Evolutionary conservation across 2,797 vertebrate genomes (phyloP).

Genomic region (Poeciliopsis turneri): DNA sequence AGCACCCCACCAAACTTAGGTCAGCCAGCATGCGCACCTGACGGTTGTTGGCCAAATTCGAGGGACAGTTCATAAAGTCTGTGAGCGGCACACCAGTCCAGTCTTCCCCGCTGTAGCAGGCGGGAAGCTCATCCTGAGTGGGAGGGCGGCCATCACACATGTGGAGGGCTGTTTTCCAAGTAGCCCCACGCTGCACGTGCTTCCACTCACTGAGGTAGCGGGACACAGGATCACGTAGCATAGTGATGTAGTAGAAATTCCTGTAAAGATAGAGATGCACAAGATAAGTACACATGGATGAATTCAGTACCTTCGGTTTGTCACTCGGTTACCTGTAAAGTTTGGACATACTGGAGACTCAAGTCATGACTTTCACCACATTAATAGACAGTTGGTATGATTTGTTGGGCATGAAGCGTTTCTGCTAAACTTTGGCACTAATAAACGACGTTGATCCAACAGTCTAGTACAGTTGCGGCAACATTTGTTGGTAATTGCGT

Average conservation of each 20-base stretch:
- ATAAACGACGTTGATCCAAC: not conserved
- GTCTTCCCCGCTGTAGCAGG: constrained; percentile 91
- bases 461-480: not conserved
- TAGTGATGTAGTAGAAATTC: constrained; percentile 98
- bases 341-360: not conserved
- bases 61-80: constrained; percentile 93
- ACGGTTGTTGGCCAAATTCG: constrained; percentile 94
- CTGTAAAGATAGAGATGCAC: constrained; percentile 70
- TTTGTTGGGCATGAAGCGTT: not conserved
- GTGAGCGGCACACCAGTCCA: constrained; percentile 92
- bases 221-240: constrained; percentile 94
- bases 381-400: not conserved
- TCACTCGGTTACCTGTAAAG: not conserved
- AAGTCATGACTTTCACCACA: not conserved
- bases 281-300: not conserved
- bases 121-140: constrained; percentile 91
- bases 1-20: constrained; percentile 86
- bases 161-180: constrained; percentile 95
- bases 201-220: constrained; percentile 98
- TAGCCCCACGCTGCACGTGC: constrained; percentile 94
- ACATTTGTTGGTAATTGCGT: not conserved
- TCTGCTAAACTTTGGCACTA: not conserved
- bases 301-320: not conserved
- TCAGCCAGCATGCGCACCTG: constrained; percentile 98
- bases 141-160: constrained; percentile 94